Evolutionary conservation across 2,113 vertebrate species (phyloP), one percentile per base, ranked within the genome.

Genomic region (Ahaetulla prasina): DNA sequence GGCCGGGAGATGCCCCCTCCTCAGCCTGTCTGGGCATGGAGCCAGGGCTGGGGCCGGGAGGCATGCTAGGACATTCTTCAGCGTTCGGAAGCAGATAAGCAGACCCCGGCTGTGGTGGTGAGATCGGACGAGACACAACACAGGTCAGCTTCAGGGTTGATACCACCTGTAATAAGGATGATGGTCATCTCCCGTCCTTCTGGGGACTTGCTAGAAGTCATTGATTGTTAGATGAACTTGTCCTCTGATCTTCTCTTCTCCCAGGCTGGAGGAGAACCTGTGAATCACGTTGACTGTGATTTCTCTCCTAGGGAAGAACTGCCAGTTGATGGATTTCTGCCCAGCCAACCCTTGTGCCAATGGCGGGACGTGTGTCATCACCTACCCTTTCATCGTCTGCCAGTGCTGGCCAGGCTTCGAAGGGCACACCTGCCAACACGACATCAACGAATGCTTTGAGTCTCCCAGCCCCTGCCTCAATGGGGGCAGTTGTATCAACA

Each of bases 321-420:
- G 97, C 89, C 95, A 97, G 80, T 90, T 95, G 14, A 91, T 84
- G 20, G 96, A 97, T 89, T 97, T 96, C 94, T 97, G 97, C 84
- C 94, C 95, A 0, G 96, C 96, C 87, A 97, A 95, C 53, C 97
- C 96, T 60, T 97, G 97, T 45, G 23, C 93, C 94, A 96, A 97
- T 0, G 96, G 96, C 35, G 97, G 97, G 1, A 91, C 93, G 0
- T 97, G 97, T 47, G 93, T 97, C 94, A 92, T 96, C 91, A 97
- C 96, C 0, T 94, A 96, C 27, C 96, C 96, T 14, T 94, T 96
- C 90, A 96, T 97, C 91, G 94, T 96, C 89, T 97, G 97, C 93
- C 95, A 45, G 89, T 97, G 97, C 86, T 96, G 90, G 1, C 94
- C 90, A 0, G 97, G 97, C 35, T 97, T 96, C 0, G 94, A 96